These are phyloP conservation scores for Corbicula japonica DNA, from an alignment of 2,888 invertebrate species.

Conservation along the genomic window DNA sequence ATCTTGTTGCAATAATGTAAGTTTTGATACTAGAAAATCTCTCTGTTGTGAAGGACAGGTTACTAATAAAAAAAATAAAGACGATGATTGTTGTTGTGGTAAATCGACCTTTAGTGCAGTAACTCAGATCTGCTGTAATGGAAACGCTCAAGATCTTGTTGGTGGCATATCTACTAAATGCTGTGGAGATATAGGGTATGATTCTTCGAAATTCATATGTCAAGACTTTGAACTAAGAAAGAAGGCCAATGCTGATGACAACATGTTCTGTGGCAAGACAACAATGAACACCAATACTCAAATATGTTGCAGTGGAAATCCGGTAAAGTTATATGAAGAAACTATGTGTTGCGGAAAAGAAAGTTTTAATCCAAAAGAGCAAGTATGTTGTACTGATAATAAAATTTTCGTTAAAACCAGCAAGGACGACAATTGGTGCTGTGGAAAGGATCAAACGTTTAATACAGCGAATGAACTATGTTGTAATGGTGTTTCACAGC, in stretches of 20 bases:
- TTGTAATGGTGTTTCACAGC: conserved; percentile 53
- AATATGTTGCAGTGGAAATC: conserved; percentile 53
- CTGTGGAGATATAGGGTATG: conserved; percentile 46
- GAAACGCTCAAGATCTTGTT: conserved; percentile 34
- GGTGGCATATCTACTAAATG: conserved; percentile 47
- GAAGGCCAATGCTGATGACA: conserved; percentile 36
- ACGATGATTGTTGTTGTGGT: conserved; percentile 60
- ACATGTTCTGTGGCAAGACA: conserved; percentile 50
- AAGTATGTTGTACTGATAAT: conserved; percentile 50
- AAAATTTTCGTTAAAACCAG: conserved; percentile 41
- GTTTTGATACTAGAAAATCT: conserved; percentile 52
- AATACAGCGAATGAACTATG: conserved; percentile 49
- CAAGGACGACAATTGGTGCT: conserved; percentile 58
- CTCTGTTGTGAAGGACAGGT: conserved; percentile 48
- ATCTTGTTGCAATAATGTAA: conserved; percentile 47
- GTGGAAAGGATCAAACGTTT: conserved; percentile 52
- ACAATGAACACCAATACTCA: conserved; percentile 49
- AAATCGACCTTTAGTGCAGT: conserved; percentile 44
- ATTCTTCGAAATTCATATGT: conserved; percentile 44
- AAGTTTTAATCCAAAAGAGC: conserved; percentile 38
- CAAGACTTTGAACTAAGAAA: conserved; percentile 48
- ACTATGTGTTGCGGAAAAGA: conserved; percentile 53
- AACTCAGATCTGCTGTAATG: conserved; percentile 53
- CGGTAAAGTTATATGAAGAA: conserved; percentile 19
- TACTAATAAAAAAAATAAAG: conserved; percentile 28